Conservation (phyloP, 1,140 invertebrate species). For the Octopus sinensis region DNA sequence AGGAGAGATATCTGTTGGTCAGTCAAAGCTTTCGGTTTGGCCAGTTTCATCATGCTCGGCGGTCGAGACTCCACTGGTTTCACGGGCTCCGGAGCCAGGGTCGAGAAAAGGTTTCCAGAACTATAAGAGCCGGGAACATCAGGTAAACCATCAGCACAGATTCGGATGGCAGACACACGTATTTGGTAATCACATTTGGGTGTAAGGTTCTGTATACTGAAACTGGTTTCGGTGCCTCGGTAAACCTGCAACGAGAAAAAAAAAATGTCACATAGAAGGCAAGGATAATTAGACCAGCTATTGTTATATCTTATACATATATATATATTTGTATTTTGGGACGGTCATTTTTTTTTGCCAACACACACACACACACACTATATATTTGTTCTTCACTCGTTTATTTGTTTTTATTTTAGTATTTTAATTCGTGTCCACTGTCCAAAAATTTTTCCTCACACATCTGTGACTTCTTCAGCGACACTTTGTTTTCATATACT, state of each 20-base stretch:
- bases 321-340: no score
- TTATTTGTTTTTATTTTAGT: no score
- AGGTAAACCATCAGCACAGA: slow-evolving; percentile 55
- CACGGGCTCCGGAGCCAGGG: slow-evolving; percentile 47
- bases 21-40: slow-evolving; percentile 60
- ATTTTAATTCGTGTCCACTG: no score
- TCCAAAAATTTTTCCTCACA: no score
- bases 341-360: no score
- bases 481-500: no score
- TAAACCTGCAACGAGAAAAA: slow-evolving; percentile 64
- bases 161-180: slow-evolving; percentile 71
- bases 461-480: no score
- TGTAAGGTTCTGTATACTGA: slow-evolving; percentile 67
- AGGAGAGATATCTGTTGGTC: slow-evolving; percentile 68
- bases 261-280: neutral
- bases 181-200: slow-evolving; percentile 71
- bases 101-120: slow-evolving; percentile 63
- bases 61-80: slow-evolving; percentile 22
- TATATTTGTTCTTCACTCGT: no score
- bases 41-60: slow-evolving; percentile 27
- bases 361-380: no score
- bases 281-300: neutral
- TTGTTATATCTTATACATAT: no score
- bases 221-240: slow-evolving; percentile 67
- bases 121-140: slow-evolving; percentile 69